phyloP scores from a whole-genome alignment of 2,888 invertebrate species.

The Sesia bembeciformis region DNA sequence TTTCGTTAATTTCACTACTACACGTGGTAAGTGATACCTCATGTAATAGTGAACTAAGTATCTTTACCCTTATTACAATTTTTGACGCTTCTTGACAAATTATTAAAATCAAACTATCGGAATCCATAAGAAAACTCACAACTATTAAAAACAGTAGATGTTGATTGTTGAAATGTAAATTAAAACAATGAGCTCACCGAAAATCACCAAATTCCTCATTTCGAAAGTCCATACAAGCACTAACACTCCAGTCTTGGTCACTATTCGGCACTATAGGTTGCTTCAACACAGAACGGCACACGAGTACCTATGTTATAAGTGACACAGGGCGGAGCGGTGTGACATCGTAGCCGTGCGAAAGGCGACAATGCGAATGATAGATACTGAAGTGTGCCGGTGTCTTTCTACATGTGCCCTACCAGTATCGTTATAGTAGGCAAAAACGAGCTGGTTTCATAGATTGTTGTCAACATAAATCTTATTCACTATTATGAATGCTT shows the following conservation, averaged over 20 bases:
- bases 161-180: background rate
- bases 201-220: conserved; percentile 20
- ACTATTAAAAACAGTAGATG: background rate
- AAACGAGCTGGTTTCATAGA: background rate
- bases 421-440: background rate
- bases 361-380: background rate
- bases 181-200: conserved; percentile 13
- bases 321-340: background rate
- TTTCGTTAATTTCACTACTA: too few relatives aligned
- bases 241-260: background rate
- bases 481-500: background rate
- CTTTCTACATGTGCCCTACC: background rate
- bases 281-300: too few relatives aligned
- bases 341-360: background rate
- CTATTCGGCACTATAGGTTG: too few relatives aligned
- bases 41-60: too few relatives aligned
- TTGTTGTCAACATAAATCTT: background rate
- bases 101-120: too few relatives aligned
- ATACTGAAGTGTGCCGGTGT: background rate
- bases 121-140: too few relatives aligned
- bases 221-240: conserved; percentile 13
- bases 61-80: too few relatives aligned
- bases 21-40: too few relatives aligned
- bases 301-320: too few relatives aligned
- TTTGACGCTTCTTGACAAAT: too few relatives aligned